Percentiles rank a stretch among this genome's conserved stretches.
Evolutionary conservation across 2,113 vertebrate genomes (phyloP).

Genomic region (Aplodontia rufa): DNA sequence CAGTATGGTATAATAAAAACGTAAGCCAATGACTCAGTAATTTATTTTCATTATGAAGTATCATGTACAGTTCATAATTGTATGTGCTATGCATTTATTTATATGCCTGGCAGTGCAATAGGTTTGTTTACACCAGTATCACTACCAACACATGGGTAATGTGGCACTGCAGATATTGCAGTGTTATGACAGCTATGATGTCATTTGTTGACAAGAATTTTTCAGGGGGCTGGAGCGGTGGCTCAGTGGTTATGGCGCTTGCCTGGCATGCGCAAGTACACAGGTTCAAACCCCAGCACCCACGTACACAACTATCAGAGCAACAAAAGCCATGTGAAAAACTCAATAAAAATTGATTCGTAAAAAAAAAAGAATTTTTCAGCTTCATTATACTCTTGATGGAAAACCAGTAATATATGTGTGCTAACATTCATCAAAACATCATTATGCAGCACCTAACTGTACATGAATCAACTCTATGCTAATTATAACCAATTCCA

Average conservation of each 20-base stretch:
- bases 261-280: too few species aligned
- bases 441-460: too few species aligned
- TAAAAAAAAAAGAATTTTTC: too few species aligned
- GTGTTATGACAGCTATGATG: neutral
- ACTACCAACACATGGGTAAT: neutral
- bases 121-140: neutral
- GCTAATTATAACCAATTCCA: neutral
- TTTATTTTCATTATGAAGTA: neutral
- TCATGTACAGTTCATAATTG: neutral
- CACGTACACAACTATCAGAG: too few species aligned
- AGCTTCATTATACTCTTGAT: neutral
- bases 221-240: too few species aligned
- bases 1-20: neutral
- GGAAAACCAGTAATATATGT: neutral
- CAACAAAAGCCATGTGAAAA: too few species aligned
- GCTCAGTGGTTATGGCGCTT: too few species aligned
- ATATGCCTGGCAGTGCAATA: too few species aligned
- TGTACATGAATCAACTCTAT: neutral
- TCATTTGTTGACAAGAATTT: too few species aligned
- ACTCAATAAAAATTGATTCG: too few species aligned
- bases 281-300: too few species aligned
- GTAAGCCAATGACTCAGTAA: neutral
- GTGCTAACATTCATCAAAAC: too few species aligned
- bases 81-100: neutral
- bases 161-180: neutral